phyloP scores from a whole-genome alignment of 2,113 vertebrate genomes.

The Pelvicachromis taeniatus region DNA sequence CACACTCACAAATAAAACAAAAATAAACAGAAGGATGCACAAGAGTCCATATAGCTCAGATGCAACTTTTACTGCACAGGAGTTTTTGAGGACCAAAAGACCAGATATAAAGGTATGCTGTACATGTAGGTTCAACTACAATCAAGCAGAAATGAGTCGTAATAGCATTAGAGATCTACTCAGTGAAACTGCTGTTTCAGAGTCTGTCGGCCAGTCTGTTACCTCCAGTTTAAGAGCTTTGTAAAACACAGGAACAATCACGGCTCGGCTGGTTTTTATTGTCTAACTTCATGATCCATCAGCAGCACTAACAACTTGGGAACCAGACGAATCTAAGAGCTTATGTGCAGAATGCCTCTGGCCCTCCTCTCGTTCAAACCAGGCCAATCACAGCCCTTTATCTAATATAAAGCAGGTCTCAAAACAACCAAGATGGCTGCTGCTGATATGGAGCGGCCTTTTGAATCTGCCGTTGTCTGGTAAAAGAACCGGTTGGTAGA shows the following conservation, averaged over 20 bases:
- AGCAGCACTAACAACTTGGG: background rate
- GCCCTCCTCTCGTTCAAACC: background rate
- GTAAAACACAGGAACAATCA: background rate
- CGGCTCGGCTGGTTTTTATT: background rate
- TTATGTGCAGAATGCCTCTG: background rate
- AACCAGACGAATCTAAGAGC: background rate
- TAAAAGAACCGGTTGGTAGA: background rate
- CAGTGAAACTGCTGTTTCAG: background rate
- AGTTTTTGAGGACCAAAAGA: background rate
- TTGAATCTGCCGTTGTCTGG: background rate
- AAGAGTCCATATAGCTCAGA: background rate
- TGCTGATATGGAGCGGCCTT: background rate
- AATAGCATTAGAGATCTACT: background rate
- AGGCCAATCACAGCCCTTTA: background rate
- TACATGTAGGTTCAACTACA: background rate
- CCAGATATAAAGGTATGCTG: background rate
- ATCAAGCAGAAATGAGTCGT: background rate
- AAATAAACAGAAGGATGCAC: background rate
- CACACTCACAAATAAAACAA: background rate
- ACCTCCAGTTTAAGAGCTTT: background rate
- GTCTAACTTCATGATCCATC: background rate
- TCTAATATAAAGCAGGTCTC: background rate
- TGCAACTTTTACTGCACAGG: background rate
- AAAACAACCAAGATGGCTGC: background rate
- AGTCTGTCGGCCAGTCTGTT: background rate